Base-by-base conservation (phyloP, 2,113 vertebrate genomes). In the Ammodytes dubius region DNA sequence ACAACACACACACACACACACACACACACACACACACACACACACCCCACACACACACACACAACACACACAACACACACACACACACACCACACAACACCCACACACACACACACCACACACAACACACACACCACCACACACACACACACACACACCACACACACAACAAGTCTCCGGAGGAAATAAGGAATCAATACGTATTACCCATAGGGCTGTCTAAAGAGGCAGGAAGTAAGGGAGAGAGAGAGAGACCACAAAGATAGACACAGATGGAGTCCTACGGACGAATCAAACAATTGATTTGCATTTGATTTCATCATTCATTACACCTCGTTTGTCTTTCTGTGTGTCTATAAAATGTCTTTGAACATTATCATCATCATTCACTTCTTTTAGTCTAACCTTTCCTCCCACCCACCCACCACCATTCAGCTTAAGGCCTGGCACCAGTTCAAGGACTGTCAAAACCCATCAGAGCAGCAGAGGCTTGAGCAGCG, bases 161-260 rank as follows among this genome's bases (percentile, higher is more conserved):
- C 58, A 66, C 53, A 60, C 46, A 35, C 3, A 65, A 65, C 27
- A 49, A 27, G 70, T 81, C 86, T 87, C 85, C 43, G 75, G 70
- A 93, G 88, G 90, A 93, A 90, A 81, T 91, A 69, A 65, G 70
- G 50, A 81, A 92, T 94, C 91, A 84, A 94, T 94, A 90, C 69
- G 59, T 81, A 88, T 74, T 81, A 83, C 83, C 83, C 85, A 69
- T 6, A 53, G 64, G 69, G 77, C 68, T 39, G 79, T 66, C 82
- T 85, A 78, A 81, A 83, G 79, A 77, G 67, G 79, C 83, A 75
- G 83, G 85, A 88, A 82, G 88, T 80, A 43, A 68, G 64, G 76
- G 70, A 83, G 83, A 84, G 87, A 82, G 88, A 81, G 46, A 68
- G 64, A 78, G 70, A 83, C 79, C 85, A 73, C 77, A 79, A 8